Percentiles rank a stretch among this genome's conserved stretches.
phyloP scores from a whole-genome alignment of 1,140 invertebrate genomes.

The Myzus persicae region DNA sequence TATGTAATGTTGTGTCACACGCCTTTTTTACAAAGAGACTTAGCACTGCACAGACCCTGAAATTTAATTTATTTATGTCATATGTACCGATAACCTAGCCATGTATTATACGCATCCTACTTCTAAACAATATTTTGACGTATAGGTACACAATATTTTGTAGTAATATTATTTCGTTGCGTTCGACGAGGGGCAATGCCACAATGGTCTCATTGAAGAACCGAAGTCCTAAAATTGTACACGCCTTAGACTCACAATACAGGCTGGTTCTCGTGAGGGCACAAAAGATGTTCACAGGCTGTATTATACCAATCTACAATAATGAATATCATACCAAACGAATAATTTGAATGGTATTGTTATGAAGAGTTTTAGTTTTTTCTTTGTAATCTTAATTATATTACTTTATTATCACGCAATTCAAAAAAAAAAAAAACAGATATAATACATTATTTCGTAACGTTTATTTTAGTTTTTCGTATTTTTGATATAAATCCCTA shows the following conservation, averaged over 20 bases:
- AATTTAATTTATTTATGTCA: not conserved
- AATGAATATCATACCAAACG: not conserved
- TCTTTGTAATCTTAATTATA: not conserved
- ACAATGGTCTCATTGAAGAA: not conserved
- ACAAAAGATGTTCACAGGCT: too few species aligned
- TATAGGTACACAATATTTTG: too few species aligned
- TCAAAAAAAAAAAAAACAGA: not conserved
- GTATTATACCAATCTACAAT: not conserved
- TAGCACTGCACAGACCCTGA: not conserved
- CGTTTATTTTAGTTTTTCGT: not conserved
- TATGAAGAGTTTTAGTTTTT: not conserved
- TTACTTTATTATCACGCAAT: not conserved
- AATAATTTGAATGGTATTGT: not conserved
- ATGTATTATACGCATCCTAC: not conserved
- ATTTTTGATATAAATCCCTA: not conserved
- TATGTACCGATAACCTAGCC: not conserved
- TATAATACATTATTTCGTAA: not conserved
- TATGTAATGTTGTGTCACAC: too few species aligned
- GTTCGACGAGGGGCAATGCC: not conserved
- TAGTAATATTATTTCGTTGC: not conserved
- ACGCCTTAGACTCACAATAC: not conserved
- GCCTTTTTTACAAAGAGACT: not conserved
- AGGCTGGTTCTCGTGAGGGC: too few species aligned
- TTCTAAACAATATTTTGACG: not conserved
- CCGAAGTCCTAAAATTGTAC: not conserved